Percentiles rank a stretch among this genome's conserved stretches.
Evolutionary conservation across 2,113 vertebrate genomes (phyloP).

Genomic region (Thalassarche chlororhynchos): DNA sequence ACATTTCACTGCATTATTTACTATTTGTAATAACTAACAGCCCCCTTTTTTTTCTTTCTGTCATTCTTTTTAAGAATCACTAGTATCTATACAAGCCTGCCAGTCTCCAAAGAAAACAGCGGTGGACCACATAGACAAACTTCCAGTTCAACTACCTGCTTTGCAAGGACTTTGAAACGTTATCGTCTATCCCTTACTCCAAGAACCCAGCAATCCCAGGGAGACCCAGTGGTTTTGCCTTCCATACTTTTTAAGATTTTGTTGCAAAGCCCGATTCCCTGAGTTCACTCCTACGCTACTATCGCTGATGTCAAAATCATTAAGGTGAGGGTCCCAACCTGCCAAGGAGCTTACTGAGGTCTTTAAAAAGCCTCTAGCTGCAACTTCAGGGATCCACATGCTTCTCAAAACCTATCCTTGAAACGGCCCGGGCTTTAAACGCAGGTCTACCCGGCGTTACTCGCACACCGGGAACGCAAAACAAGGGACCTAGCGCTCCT

Average conservation of each 20-base stretch:
- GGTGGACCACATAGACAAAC: fast-evolving
- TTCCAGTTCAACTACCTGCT: neutral
- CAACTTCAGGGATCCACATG: fast-evolving
- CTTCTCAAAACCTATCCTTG: neutral
- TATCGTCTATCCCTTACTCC: no score
- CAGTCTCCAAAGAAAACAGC: neutral
- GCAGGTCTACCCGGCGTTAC: no score
- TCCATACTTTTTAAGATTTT: fast-evolving
- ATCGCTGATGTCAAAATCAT: neutral
- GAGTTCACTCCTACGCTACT: neutral
- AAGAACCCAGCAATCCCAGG: neutral
- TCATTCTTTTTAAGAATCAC: neutral
- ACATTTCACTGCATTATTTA: neutral
- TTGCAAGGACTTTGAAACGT: neutral
- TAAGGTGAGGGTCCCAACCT: no score
- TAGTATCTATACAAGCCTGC: neutral
- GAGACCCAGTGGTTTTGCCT: neutral
- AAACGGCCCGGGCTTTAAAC: fast-evolving
- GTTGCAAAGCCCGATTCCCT: neutral
- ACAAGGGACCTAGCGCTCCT: fast-evolving
- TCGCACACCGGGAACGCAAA: fast-evolving
- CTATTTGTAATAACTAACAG: neutral
- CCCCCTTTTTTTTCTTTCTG: neutral
- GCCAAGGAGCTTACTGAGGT: no score
- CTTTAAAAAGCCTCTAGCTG: neutral